phyloP scores from a whole-genome alignment of 64 coral and sea anemone genomes.

The Actinia equina region DNA sequence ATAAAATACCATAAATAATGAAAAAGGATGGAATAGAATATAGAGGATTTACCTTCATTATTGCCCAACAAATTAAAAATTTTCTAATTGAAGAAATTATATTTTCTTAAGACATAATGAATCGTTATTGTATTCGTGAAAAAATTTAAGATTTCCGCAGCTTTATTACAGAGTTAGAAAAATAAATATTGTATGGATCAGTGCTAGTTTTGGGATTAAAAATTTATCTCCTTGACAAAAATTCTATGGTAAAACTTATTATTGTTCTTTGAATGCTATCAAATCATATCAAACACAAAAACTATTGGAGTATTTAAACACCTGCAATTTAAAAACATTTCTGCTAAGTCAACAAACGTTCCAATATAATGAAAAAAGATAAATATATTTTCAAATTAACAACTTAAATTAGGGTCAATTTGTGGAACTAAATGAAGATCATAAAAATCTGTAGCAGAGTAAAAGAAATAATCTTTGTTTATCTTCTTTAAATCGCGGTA shows the following conservation, averaged over 20 bases:
- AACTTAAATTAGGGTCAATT: not conserved
- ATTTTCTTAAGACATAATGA: not conserved
- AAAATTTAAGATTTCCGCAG: not conserved
- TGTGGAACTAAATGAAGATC: not conserved
- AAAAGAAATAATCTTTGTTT: not conserved
- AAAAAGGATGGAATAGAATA: not conserved
- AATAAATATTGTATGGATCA: too few species aligned
- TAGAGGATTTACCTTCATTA: not conserved
- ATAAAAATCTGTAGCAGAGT: not conserved
- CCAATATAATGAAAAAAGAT: not conserved
- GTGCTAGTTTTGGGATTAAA: not conserved
- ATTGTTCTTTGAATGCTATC: not conserved
- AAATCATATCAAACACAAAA: not conserved
- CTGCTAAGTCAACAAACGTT: not conserved
- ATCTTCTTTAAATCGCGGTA: not conserved
- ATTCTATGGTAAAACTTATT: not conserved
- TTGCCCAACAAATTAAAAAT: not conserved
- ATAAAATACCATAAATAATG: not conserved
- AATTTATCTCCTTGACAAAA: not conserved
- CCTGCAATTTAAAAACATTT: not conserved
- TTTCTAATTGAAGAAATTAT: not conserved
- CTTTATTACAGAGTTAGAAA: too few species aligned
- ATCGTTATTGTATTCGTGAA: not conserved
- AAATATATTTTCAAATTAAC: not conserved
- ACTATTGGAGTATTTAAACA: not conserved